phyloP scores from a whole-genome alignment of 2,113 vertebrate genomes.

The Canis aureus region DNA sequence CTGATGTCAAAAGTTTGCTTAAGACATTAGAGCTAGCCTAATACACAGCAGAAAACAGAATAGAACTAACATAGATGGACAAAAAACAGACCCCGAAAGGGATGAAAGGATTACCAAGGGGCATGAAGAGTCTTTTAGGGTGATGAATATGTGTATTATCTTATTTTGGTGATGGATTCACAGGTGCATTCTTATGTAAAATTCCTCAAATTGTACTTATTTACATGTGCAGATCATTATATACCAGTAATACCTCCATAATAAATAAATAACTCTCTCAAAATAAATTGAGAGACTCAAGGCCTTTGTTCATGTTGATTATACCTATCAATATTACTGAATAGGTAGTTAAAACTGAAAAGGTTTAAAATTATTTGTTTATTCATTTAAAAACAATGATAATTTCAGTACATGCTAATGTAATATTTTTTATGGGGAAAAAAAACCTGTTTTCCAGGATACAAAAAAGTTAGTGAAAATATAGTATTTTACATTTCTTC shows the following conservation, averaged over 20 bases:
- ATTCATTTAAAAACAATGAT: background rate
- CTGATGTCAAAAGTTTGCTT: background rate
- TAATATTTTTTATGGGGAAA: background rate
- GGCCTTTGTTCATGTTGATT: background rate
- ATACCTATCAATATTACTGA: background rate
- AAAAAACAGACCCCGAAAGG: background rate
- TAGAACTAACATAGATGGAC: background rate
- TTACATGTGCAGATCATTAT: background rate
- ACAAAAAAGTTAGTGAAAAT: background rate
- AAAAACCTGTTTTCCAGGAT: background rate
- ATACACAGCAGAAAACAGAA: background rate
- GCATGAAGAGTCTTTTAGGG: background rate
- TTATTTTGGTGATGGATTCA: background rate
- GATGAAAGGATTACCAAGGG: background rate
- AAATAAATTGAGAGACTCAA: background rate
- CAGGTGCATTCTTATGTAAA: background rate
- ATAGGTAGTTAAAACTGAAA: background rate
- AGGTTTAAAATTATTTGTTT: slow-evolving; percentile 9
- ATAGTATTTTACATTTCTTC: background rate
- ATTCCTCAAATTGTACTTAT: background rate
- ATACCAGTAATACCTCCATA: background rate
- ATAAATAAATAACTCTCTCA: background rate
- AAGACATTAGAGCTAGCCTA: background rate
- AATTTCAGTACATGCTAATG: background rate
- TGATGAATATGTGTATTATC: background rate